A percentile compares a stretch with the other conserved stretches of the same genome.
Evolutionary conservation across 2,113 vertebrate genomes (phyloP).

Genomic region (Tauraco erythrolophus): DNA sequence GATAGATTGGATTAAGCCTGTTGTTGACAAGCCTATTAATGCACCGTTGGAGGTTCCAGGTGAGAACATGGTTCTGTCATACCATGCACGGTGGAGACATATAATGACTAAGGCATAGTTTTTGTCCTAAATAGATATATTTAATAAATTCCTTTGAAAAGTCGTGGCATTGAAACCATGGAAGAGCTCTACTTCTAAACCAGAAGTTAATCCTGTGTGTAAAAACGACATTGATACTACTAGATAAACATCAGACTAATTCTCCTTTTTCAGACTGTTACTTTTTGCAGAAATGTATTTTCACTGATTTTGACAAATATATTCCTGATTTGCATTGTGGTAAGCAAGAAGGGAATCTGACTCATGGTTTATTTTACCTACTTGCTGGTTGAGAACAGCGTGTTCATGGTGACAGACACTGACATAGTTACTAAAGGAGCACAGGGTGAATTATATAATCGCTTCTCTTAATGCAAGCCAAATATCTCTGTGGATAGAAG

Average conservation of each 20-base stretch:
- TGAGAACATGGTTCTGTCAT: neutral
- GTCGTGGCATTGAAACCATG: neutral
- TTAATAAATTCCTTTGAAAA: neutral
- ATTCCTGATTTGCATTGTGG: neutral
- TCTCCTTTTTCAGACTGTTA: neutral
- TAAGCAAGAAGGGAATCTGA: neutral
- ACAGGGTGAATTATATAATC: slow-evolving; percentile 24
- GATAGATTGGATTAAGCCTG: neutral
- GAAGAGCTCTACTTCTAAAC: neutral
- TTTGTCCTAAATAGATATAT: neutral
- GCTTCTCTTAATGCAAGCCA: slow-evolving; percentile 28
- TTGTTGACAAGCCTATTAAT: neutral
- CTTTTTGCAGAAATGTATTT: neutral
- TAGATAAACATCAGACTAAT: neutral
- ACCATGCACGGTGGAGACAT: fast-evolving
- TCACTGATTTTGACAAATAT: neutral
- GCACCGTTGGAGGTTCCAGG: neutral
- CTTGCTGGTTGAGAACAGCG: neutral
- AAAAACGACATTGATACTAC: neutral
- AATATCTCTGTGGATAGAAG: slow-evolving; percentile 19
- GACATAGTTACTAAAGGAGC: slow-evolving; percentile 44
- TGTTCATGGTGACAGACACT: neutral
- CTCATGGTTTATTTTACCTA: slow-evolving; percentile 16
- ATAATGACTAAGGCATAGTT: neutral
- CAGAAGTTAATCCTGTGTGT: neutral